phyloP scores from a whole-genome alignment of 2,888 invertebrate genomes.

The Caenorhabditis sp. region DNA sequence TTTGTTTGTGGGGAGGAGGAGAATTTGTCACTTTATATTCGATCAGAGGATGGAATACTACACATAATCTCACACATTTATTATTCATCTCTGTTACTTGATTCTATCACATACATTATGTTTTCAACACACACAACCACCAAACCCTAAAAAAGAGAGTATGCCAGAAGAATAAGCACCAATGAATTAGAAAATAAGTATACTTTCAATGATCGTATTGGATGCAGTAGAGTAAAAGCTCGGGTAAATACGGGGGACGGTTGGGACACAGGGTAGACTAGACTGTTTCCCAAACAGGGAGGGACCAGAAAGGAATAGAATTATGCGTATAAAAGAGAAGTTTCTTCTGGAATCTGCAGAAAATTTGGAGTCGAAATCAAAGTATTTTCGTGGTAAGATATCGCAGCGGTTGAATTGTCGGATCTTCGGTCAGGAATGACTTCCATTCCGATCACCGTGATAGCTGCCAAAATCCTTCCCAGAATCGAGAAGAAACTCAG shows the following conservation, averaged over 20 bases:
- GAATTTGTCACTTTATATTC: background rate
- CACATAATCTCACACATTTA: constrained; percentile 13
- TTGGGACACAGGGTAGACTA: constrained; percentile 24
- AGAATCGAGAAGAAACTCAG: too few species aligned
- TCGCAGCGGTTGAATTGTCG: too few species aligned
- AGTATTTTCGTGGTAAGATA: too few species aligned
- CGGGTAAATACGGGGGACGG: constrained; percentile 5
- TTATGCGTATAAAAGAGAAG: background rate
- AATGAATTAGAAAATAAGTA: constrained; percentile 13
- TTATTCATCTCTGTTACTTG: constrained; percentile 32
- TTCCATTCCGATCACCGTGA: too few species aligned
- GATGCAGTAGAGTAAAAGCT: constrained; percentile 8
- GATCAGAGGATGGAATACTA: constrained; percentile 1
- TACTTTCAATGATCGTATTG: background rate
- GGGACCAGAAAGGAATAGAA: background rate
- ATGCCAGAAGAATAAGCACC: constrained; percentile 25
- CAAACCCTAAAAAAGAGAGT: constrained; percentile 1
- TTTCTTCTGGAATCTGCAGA: too few species aligned
- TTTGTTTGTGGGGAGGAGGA: constrained; percentile 16
- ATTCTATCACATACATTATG: constrained; percentile 23
- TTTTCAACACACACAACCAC: constrained; percentile 42
- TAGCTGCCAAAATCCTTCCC: background rate
- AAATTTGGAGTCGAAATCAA: background rate
- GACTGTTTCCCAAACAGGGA: constrained; percentile 26
- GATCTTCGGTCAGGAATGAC: too few species aligned